A percentile compares a stretch with the other conserved stretches of the same genome.
phyloP scores from a whole-genome alignment of 2,113 vertebrate genomes.

The Syngnathus scovelli region DNA sequence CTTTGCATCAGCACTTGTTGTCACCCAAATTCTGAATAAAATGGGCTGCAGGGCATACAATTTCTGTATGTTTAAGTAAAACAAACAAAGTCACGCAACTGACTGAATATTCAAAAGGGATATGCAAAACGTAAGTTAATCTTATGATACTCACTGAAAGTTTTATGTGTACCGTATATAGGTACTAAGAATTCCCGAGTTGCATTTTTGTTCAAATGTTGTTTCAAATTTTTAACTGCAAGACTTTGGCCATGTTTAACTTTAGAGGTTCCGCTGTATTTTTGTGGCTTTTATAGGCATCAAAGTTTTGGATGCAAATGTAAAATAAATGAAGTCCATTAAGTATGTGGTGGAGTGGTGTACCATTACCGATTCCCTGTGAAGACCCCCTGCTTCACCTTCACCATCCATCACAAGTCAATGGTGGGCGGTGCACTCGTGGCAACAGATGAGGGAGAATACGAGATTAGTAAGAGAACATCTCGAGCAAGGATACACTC shows the following conservation, averaged over 20 bases:
- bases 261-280: neutral
- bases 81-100: neutral
- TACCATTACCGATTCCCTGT: slow-evolving; percentile 42
- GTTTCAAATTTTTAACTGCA: neutral
- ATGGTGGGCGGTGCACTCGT: slow-evolving; percentile 40
- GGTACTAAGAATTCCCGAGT: neutral
- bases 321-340: slow-evolving; percentile 24
- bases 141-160: neutral
- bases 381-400: slow-evolving; percentile 25
- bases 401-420: slow-evolving; percentile 46
- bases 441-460: slow-evolving; percentile 43
- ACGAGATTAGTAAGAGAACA: slow-evolving; percentile 49
- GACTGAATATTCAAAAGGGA: neutral
- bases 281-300: neutral
- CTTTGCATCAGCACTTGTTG: neutral
- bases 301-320: slow-evolving; percentile 12
- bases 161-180: no score
- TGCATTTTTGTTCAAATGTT: neutral
- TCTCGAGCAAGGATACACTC: slow-evolving; percentile 32
- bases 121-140: neutral
- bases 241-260: neutral
- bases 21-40: neutral
- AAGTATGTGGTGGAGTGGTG: slow-evolving; percentile 25
- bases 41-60: neutral
- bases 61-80: neutral